Conservation (phyloP, 30 jellyfish, hydroid and myxozoan genomes). For the Pseudorhiza aurosa region DNA sequence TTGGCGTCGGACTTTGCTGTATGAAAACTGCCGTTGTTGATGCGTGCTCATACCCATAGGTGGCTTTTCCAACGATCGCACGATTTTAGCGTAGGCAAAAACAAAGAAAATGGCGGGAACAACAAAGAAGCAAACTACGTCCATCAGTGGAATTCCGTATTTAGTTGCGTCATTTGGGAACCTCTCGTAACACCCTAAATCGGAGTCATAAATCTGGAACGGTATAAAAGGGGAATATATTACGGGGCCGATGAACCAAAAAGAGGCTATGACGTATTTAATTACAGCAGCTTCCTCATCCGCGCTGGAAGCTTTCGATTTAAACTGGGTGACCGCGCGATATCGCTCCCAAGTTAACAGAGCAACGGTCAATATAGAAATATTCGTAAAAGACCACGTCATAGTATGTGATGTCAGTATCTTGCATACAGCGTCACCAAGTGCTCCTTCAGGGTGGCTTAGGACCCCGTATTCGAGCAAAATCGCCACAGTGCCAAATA, state of each 20-base stretch:
- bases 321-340: constrained; percentile 57
- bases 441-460: constrained; percentile 53
- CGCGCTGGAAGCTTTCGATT: constrained; percentile 10
- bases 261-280: constrained; percentile 17
- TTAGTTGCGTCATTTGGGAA: constrained; percentile 46
- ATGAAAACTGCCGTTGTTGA: constrained; percentile 28
- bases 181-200: constrained; percentile 38
- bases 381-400: constrained; percentile 67
- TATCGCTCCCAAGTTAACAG: constrained; percentile 76
- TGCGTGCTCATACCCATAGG: constrained; percentile 36
- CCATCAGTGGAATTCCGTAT: constrained; percentile 14
- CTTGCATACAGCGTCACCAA: constrained; percentile 65
- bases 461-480: constrained; percentile 18
- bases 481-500: constrained; percentile 51
- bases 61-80: constrained; percentile 23
- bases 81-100: constrained; percentile 31
- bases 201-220: constrained; percentile 26
- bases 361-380: constrained; percentile 60
- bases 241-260: constrained; percentile 54
- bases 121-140: constrained; percentile 19
- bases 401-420: constrained; percentile 44
- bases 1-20: constrained; percentile 40
- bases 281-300: background rate
- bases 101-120: constrained; percentile 40
- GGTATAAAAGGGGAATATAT: constrained; percentile 61